Conservation (phyloP, 2,113 vertebrate genomes). For the Scortum barcoo region DNA sequence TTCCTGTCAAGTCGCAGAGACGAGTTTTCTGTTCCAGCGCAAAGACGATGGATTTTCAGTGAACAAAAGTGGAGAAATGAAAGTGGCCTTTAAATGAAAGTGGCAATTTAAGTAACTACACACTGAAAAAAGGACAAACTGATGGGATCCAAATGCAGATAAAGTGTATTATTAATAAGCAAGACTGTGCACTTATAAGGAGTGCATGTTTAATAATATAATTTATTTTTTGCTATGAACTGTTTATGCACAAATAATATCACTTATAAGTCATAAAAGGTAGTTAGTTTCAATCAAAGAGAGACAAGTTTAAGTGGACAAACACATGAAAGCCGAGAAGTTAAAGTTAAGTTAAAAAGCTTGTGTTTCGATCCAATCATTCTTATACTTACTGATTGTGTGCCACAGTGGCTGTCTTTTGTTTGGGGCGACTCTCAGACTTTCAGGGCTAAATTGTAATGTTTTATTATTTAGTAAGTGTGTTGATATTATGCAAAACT, state of each 20-base stretch:
- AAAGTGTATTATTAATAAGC: neutral
- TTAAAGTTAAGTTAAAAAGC: no score
- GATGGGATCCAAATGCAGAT: neutral
- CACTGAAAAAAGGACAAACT: neutral
- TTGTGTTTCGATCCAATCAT: no score
- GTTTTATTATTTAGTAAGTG: no score
- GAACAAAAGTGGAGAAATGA: slow-evolving; percentile 7
- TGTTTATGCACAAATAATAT: no score
- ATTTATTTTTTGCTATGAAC: neutral
- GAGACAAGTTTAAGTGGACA: no score
- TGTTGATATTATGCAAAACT: neutral
- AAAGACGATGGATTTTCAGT: neutral
- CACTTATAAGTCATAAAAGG: no score
- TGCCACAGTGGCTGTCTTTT: no score
- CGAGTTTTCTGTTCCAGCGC: neutral
- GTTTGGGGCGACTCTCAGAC: no score
- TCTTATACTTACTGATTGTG: no score
- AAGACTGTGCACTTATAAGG: neutral
- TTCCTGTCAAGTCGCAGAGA: slow-evolving; percentile 42
- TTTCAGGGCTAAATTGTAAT: no score
- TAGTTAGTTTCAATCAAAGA: no score
- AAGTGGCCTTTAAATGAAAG: neutral
- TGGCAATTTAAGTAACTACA: neutral
- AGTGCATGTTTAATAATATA: neutral
- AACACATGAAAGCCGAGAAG: no score